Conservation (phyloP, 1,140 invertebrate species). For the Polyergus mexicanus region DNA sequence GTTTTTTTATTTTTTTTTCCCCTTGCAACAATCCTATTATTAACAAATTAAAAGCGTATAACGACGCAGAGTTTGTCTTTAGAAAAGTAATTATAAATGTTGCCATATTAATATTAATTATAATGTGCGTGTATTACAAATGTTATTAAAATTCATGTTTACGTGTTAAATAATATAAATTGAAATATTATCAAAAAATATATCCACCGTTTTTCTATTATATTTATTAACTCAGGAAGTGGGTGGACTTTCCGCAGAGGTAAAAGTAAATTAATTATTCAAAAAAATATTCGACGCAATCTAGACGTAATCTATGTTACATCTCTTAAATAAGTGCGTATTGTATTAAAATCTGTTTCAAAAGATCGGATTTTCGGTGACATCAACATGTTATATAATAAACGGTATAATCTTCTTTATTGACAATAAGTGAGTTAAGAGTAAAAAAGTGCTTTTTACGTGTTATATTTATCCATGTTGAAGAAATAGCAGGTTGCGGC, state of each 20-base stretch:
- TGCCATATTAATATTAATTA: background rate
- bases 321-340: background rate
- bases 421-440: background rate
- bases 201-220: background rate
- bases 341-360: background rate
- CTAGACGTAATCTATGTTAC: background rate
- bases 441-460: background rate
- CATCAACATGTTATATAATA: background rate
- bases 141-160: background rate
- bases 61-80: background rate
- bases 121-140: background rate
- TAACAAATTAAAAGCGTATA: background rate
- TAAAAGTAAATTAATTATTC: background rate
- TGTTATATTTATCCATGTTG: background rate
- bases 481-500: background rate
- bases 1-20: background rate
- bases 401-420: background rate
- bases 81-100: background rate
- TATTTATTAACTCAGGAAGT: background rate
- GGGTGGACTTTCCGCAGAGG: background rate
- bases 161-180: background rate
- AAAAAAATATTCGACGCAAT: background rate
- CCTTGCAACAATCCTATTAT: background rate
- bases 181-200: background rate
- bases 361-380: conserved; percentile 3